A percentile compares a stretch with the other conserved stretches of the same genome.
phyloP scores from a whole-genome alignment of 1,140 invertebrate species.

The Danaus plexippus region DNA sequence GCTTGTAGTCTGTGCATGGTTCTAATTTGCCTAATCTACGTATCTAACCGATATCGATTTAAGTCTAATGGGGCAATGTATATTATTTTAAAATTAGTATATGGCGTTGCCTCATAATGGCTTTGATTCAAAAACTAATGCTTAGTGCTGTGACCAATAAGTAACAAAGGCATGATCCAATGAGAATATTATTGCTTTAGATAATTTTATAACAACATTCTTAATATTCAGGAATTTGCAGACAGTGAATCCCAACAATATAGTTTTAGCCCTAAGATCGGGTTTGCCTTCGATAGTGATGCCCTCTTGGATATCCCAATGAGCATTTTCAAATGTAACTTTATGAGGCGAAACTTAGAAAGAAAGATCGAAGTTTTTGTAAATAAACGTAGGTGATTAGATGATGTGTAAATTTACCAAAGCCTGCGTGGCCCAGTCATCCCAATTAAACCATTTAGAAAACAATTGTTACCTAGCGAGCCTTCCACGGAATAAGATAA shows the following conservation, averaged over 20 bases:
- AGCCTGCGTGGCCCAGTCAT: constrained; percentile 42
- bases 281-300: constrained; percentile 70
- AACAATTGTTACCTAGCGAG: neutral
- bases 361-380: constrained; percentile 46
- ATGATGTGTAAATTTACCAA: constrained; percentile 37
- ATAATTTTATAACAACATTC: constrained; percentile 47
- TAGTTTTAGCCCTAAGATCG: constrained; percentile 71
- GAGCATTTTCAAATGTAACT: constrained; percentile 64
- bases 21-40: constrained; percentile 18
- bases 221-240: constrained; percentile 57
- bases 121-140: constrained; percentile 38
- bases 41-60: constrained; percentile 14
- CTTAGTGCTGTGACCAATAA: constrained; percentile 42
- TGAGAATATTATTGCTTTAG: constrained; percentile 35
- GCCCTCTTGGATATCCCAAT: constrained; percentile 50
- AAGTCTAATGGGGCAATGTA: constrained; percentile 26
- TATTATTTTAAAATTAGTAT: constrained; percentile 11
- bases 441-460: constrained; percentile 21
- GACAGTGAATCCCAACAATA: constrained; percentile 58
- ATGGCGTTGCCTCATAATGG: constrained; percentile 34
- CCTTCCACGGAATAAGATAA: constrained; percentile 1
- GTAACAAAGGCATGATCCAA: constrained; percentile 44
- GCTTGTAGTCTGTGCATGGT: constrained; percentile 38
- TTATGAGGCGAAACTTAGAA: constrained; percentile 38
- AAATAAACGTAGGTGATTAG: constrained; percentile 64